Base-by-base conservation (phyloP, 1,140 invertebrate species). In the Apis florea region DNA sequence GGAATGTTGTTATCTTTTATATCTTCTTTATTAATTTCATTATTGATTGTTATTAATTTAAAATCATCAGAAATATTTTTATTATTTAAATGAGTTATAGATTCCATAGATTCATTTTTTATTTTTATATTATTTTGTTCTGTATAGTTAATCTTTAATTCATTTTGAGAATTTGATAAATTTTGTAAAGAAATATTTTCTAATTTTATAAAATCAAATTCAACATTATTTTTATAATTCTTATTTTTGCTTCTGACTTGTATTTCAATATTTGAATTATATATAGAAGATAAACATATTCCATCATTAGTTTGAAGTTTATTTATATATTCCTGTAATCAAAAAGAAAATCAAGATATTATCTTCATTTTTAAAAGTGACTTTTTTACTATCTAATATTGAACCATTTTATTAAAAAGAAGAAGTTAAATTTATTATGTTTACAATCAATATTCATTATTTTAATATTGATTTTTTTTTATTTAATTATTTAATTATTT, bases 121-220 rank as follows among this genome's bases (percentile, higher is more conserved):
- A 26, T 64, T 53, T 24, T 51, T 19, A 58, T 67, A 13, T 26
- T 13, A 31, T 71, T 31, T 6, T 73, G 31, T 8, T 68, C 68
- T 17, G 53, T 49, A 19, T 58, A 54, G 17, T 83, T 61, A 1
- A 5, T 56, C n/a, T 71, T 84, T 58, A n/a, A 56, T 51, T 58
- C 40, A 72, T 13, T 78, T 71, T 66, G 19, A 56, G 47, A 59
- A 17, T 64, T 77, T 13, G 66, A 12, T 11, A n/a, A 31, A 68
- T 66, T 70, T 58, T 82, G 59, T 6, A 77, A 40, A 51, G 70
- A 12, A 9, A 72, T 51, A n/a, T 72, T 82, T 68, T 70, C 72
- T n/a, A 73, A 59, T 69, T 82, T 82, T 51, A 84, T 56, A 9
- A 73, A 85, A 74, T 80, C 79, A n/a, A 68, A 58, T 76, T 76